These are phyloP conservation scores for Phyllostomus discolor DNA, from an alignment of 2,113 vertebrate species.

Conservation along the genomic window DNA sequence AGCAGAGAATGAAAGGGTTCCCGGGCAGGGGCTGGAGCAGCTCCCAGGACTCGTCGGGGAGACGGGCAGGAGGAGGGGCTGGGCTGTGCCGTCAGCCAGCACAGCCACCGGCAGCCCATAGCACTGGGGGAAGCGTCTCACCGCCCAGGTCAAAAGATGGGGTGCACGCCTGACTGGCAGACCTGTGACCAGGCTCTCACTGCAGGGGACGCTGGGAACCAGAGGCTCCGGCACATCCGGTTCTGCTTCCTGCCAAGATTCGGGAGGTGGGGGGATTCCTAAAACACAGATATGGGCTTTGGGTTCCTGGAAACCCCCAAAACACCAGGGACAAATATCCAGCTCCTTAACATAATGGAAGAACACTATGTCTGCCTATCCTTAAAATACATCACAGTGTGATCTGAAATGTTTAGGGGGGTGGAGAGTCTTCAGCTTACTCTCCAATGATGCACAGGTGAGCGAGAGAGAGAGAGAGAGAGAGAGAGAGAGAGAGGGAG, in stretches of 20 bases:
- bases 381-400: background rate
- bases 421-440: background rate
- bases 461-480: background rate
- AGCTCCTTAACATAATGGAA: background rate
- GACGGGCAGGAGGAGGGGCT: background rate
- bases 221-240: accelerated
- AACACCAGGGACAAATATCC: background rate
- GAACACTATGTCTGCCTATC: background rate
- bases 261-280: accelerated
- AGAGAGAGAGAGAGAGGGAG: background rate
- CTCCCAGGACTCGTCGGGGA: background rate
- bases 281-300: background rate
- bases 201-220: background rate
- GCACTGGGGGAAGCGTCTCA: background rate
- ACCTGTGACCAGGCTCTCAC: background rate
- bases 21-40: background rate
- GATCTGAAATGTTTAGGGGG: background rate
- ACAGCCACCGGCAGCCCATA: background rate
- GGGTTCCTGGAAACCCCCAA: background rate
- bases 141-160: too few relatives aligned
- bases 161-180: background rate
- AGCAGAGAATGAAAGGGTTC: too few relatives aligned
- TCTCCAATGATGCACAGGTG: background rate
- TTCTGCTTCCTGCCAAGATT: background rate
- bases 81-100: background rate